Evolutionary conservation across 2,888 invertebrate genomes (phyloP), one percentile per base, ranked within the genome.

Genomic region (Temnothorax ravouxi): DNA sequence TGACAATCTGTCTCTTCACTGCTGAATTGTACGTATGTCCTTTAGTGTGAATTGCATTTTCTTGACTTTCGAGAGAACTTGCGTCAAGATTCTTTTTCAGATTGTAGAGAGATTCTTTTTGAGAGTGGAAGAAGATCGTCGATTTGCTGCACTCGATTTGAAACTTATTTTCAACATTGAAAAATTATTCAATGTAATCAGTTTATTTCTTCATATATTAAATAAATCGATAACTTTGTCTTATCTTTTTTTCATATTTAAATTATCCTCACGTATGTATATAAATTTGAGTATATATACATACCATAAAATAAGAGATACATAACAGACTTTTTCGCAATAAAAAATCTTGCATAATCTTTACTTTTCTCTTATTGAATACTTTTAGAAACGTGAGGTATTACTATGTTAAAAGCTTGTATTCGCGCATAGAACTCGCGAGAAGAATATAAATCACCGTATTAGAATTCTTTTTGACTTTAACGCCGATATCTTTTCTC

Each of bases 21-120:
- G 61, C 56, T 56, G 54, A 67, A 67, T 77, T 69, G 69, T 69
- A 44, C 5, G 34, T 69, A 41, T 3, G 34, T 56, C 56, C 69
- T 77, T 44, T 67, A 77, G 13, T 54, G 54, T 69, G 69, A 77
- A 77, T 77, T 77, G 77, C 77, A 77, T 77, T 77, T 69, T 69
- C 69, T 44, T 56, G 69, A 77, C 56, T 67, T 44, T 54, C 11
- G 56, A 52, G 66, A 50, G 25, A 4, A 56, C 54, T 56, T 41
- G 77, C n/a, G 29, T 69, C 34, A 69, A 69, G 69, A 64, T 64
- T 64, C 75, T 64, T 18, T 15, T 75, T 15, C 11, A 72, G 44
- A 74, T 25, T n/a, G 41, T n/a, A n/a, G 13, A 54, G 21, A 64
- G 38, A 54, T 54, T 54, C 67, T 69, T 66, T 13, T 52, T 29